Base-by-base conservation (phyloP, 2,113 vertebrate species). In the Dromaius novaehollandiae region DNA sequence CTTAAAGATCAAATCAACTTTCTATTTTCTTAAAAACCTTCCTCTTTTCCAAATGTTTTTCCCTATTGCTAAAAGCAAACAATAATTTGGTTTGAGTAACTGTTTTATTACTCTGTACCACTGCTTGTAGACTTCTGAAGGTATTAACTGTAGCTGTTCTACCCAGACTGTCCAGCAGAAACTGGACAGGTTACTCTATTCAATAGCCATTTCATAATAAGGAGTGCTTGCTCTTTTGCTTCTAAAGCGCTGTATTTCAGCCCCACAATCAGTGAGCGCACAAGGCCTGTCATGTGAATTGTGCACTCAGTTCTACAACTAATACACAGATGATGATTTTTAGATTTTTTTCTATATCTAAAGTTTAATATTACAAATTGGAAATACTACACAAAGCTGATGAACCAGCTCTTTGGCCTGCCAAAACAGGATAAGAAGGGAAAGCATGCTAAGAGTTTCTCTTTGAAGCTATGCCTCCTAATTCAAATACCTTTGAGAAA, bases 41-140 rank as follows among this genome's bases (percentile, higher is more conserved):
- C 85, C 82, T 70, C 14, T 94, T 79, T 70, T 77, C 24, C 12
- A 73, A 60, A 2, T 46, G 13, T 53, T 90, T 32, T 75, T 81
- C 36, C 32, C 42, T 84, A 30, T n/a, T 79, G 21, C 51, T 86
- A 82, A 82, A 96, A 88, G 83, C 64, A 95, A 94, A 78, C 61
- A 81, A 64, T 46, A 81, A 88, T 84, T 80, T 56, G 46, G 69
- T 32, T 75, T 10, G 28, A 88, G 17, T 42, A 85, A 68, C 24
- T 82, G 26, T 51, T 93, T 73, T 73, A 79, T 42, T 68, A 66
- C 42, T 82, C 46, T 69, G 10, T 19, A 38, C 21, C 68, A 48
- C 48, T 74, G 44, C 71, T 7, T 0, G 3, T 32, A 87, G 4
- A 6, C 32, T 91, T 81, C 65, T 26, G 51, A 91, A 83, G n/a